Evolutionary conservation across 2,113 vertebrate genomes (phyloP).

Genomic region (Madoqua kirkii): DNA sequence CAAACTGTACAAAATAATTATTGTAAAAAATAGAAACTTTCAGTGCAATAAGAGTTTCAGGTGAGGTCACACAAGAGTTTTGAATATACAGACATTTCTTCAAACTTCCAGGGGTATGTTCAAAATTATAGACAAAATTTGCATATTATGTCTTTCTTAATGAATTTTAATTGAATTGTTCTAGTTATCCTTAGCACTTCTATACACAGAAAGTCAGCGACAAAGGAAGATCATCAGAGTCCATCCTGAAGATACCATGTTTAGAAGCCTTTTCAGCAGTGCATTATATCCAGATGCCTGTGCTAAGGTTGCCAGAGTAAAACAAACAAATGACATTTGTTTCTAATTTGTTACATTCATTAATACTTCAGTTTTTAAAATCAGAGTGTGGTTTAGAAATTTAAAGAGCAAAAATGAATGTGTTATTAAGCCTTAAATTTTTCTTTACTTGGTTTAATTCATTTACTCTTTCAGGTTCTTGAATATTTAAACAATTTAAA

Average conservation of each 20-base stretch:
- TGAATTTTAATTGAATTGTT: neutral
- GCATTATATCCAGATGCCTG: neutral
- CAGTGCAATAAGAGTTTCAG: neutral
- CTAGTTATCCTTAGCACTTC: neutral
- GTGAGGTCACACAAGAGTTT: neutral
- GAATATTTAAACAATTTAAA: slow-evolving; percentile 52
- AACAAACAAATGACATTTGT: neutral
- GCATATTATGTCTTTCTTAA: neutral
- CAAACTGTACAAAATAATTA: neutral
- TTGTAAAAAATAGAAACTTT: neutral
- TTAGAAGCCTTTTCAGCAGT: neutral
- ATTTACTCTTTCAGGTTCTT: slow-evolving; percentile 24
- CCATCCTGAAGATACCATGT: neutral
- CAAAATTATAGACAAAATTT: neutral
- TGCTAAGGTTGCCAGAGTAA: neutral
- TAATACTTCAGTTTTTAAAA: neutral
- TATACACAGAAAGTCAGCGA: neutral
- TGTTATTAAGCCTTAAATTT: slow-evolving; percentile 2
- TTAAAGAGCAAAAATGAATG: neutral
- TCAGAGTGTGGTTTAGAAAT: neutral
- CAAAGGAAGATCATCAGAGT: neutral
- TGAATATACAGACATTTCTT: neutral
- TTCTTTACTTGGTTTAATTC: slow-evolving; percentile 43
- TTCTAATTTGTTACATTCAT: neutral
- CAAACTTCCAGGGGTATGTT: neutral